A percentile compares a stretch with the other conserved stretches of the same genome.
Conservation (phyloP, 2,797 vertebrate genomes). For the Pseudocheirus occidentalis region DNA sequence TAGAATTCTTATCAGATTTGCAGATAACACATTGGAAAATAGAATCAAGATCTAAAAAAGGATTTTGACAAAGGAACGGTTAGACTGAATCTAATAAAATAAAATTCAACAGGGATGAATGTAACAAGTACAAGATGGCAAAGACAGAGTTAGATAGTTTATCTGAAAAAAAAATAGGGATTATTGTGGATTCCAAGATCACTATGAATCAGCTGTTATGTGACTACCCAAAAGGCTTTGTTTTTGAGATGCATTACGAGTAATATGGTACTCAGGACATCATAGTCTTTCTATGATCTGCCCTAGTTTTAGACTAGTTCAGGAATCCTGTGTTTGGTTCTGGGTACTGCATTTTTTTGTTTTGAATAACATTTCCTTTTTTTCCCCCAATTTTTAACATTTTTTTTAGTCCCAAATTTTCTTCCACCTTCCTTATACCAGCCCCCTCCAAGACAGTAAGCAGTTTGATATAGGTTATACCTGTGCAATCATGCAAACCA, state of each 20-base stretch:
- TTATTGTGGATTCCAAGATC: not conserved
- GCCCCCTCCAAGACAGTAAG: too few relatives aligned
- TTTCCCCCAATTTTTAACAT: too few relatives aligned
- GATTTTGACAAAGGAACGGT: not conserved
- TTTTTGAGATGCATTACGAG: not conserved
- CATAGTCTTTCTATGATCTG: not conserved
- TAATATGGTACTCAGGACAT: not conserved
- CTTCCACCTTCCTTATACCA: too few relatives aligned
- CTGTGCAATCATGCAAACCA: too few relatives aligned
- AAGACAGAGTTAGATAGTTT: not conserved
- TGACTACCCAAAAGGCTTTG: not conserved
- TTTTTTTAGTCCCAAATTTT: too few relatives aligned
- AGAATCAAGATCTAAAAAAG: not conserved
- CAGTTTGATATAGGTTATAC: too few relatives aligned
- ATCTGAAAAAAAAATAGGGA: not conserved
- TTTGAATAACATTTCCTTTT: too few relatives aligned
- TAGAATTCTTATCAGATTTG: not conserved
- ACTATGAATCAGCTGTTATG: not conserved
- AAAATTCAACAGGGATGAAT: not conserved
- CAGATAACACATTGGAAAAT: not conserved
- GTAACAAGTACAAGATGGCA: not conserved
- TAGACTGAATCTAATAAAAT: not conserved
- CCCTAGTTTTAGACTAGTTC: not conserved
- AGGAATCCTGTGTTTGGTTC: not conserved
- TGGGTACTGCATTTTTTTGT: not conserved